These are phyloP conservation scores for Telmatherina bonti DNA, from an alignment of 2,797 vertebrate genomes.

Conservation along the genomic window DNA sequence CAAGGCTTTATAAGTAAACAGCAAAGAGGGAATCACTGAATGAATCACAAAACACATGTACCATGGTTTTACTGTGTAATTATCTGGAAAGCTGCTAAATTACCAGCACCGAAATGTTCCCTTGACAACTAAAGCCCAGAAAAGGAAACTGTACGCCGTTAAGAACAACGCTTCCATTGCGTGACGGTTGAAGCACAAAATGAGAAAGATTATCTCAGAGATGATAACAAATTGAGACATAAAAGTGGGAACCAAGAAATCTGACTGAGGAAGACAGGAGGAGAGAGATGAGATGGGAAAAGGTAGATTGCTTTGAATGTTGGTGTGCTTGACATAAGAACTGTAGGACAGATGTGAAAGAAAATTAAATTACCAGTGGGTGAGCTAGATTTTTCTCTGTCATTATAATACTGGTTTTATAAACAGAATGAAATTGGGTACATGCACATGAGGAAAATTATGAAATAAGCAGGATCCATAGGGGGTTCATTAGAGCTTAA, in stretches of 20 bases:
- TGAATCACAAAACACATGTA: neutral
- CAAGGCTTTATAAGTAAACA: neutral
- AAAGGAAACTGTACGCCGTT: neutral
- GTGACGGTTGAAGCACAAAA: constrained; percentile 4
- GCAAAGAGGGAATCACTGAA: neutral
- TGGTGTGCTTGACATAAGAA: constrained; percentile 17
- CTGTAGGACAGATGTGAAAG: constrained; percentile 7
- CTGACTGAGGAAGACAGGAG: constrained; percentile 13
- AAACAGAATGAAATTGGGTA: no score
- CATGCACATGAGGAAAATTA: neutral
- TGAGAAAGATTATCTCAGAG: constrained; percentile 14
- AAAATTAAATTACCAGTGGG: neutral
- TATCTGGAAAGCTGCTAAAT: constrained; percentile 5
- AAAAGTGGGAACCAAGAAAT: neutral
- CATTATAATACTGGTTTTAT: neutral
- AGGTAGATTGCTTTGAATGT: neutral
- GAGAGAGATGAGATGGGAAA: constrained; percentile 13
- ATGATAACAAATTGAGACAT: neutral
- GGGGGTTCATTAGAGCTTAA: constrained; percentile 22
- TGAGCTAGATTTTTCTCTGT: constrained; percentile 1
- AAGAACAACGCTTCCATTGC: neutral
- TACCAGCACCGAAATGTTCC: neutral
- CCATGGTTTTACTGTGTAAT: constrained; percentile 1
- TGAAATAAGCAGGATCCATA: neutral
- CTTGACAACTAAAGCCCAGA: neutral